phyloP scores from a whole-genome alignment of 2,888 invertebrate genomes.

The Plebejus melissa region DNA sequence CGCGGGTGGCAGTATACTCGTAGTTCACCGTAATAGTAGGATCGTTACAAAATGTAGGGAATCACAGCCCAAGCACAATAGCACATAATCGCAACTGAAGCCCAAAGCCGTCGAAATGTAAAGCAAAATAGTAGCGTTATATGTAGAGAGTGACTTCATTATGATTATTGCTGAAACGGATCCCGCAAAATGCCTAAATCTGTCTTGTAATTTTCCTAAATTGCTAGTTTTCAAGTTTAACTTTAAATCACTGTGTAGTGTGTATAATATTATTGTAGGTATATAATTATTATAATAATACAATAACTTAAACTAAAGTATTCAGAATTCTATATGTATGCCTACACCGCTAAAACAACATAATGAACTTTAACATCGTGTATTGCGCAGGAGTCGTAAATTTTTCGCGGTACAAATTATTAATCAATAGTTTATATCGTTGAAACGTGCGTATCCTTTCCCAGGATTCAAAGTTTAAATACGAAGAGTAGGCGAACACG shows the following conservation, averaged over 20 bases:
- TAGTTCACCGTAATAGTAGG: conserved; percentile 7
- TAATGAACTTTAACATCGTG: too few species aligned
- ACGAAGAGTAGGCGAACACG: too few species aligned
- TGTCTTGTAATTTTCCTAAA: background rate
- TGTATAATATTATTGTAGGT: too few species aligned
- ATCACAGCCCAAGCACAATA: conserved; percentile 1
- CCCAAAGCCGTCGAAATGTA: background rate
- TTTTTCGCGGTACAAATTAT: too few species aligned
- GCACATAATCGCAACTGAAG: background rate
- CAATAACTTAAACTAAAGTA: too few species aligned
- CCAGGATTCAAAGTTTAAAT: too few species aligned
- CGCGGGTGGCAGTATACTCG: background rate
- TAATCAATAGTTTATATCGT: too few species aligned
- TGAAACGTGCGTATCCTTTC: too few species aligned
- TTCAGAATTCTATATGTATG: too few species aligned
- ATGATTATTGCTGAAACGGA: background rate
- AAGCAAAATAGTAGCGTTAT: background rate
- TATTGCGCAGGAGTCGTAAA: too few species aligned
- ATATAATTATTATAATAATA: too few species aligned
- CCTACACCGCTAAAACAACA: too few species aligned
- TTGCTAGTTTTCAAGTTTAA: background rate
- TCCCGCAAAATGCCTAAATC: background rate
- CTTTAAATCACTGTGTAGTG: background rate
- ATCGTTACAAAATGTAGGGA: background rate
- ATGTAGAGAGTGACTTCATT: background rate